phyloP scores from a whole-genome alignment of 2,113 vertebrate genomes.

The Aptenodytes patagonicus region DNA sequence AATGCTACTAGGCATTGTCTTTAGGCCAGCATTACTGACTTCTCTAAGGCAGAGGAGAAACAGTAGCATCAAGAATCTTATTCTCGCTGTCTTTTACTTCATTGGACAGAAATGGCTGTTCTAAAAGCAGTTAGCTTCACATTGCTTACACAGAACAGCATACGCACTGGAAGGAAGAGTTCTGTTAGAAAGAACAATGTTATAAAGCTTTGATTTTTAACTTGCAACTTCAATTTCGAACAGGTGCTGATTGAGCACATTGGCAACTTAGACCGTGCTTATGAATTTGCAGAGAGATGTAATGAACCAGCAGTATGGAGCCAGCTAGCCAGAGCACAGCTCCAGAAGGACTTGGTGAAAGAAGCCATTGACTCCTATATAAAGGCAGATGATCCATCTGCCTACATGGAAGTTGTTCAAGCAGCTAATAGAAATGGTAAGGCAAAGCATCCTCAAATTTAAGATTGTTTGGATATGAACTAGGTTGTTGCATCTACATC shows the following conservation, averaged over 20 bases:
- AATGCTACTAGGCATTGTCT: not conserved
- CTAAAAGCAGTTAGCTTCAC: not conserved
- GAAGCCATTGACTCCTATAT: slow-evolving; percentile 92
- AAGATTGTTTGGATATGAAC: not conserved
- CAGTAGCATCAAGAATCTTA: not conserved
- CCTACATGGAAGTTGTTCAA: slow-evolving; percentile 88
- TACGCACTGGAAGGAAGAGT: not conserved
- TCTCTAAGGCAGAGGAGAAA: not conserved
- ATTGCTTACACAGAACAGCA: not conserved
- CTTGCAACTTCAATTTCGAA: slow-evolving; percentile 22
- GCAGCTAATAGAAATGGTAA: slow-evolving; percentile 87
- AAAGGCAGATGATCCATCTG: slow-evolving; percentile 86
- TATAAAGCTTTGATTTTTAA: not conserved
- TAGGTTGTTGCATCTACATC: not conserved
- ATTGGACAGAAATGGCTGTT: not conserved
- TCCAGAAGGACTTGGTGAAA: slow-evolving; percentile 88
- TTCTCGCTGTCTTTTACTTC: not conserved
- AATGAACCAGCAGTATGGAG: slow-evolving; percentile 90
- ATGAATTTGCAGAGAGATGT: slow-evolving; percentile 89
- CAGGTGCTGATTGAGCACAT: slow-evolving; percentile 92
- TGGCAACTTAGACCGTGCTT: slow-evolving; percentile 87
- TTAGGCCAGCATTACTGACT: not conserved
- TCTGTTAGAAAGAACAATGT: not conserved
- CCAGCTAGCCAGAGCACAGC: slow-evolving; percentile 86
- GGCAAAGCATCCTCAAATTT: not conserved